A percentile compares a stretch with the other conserved stretches of the same genome.
These are phyloP conservation scores for Anabas testudineus DNA, from an alignment of 2,797 vertebrate genomes.

Conservation along the genomic window DNA sequence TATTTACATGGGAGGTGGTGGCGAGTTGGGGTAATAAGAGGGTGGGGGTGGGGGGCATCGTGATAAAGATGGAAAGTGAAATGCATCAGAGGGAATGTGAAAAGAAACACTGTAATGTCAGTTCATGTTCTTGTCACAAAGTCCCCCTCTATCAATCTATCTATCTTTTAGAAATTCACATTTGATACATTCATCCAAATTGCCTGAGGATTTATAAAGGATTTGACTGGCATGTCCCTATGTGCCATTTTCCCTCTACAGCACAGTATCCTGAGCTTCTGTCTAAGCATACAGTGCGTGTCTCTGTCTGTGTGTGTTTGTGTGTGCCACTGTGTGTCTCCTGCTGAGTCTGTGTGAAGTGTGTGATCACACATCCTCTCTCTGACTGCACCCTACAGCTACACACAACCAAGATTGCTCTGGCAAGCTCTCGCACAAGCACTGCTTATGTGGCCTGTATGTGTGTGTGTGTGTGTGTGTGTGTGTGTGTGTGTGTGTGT, in stretches of 20 bases:
- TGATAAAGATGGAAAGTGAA: conserved; percentile 40
- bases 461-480: conserved; percentile 24
- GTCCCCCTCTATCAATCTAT: conserved; percentile 16
- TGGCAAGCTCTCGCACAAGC: conserved; percentile 55
- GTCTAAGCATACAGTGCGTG: conserved; percentile 53
- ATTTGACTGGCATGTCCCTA: conserved; percentile 55
- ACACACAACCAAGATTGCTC: conserved; percentile 61
- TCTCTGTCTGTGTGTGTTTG: conserved; percentile 43
- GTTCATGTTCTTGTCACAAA: conserved; percentile 19
- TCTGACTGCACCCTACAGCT: conserved; percentile 71
- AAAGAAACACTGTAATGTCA: conserved; percentile 34
- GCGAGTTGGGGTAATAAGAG: conserved; percentile 18
- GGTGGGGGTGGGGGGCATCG: background rate
- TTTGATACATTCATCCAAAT: conserved; percentile 53
- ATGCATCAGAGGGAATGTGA: conserved; percentile 32
- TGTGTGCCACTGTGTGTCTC: conserved; percentile 22
- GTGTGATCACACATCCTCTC: conserved; percentile 79
- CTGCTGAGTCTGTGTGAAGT: conserved; percentile 64
- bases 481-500: conserved; percentile 23
- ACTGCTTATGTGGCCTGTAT: conserved; percentile 53
- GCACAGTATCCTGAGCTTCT: conserved; percentile 71
- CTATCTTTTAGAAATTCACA: conserved; percentile 14
- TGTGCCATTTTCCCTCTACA: conserved; percentile 68
- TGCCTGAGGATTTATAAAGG: conserved; percentile 68
- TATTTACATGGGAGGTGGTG: conserved; percentile 40